Percentiles rank a stretch among this genome's conserved stretches.
Conservation (phyloP, 2,797 vertebrate species). For the Mormyrops attenuatus region DNA sequence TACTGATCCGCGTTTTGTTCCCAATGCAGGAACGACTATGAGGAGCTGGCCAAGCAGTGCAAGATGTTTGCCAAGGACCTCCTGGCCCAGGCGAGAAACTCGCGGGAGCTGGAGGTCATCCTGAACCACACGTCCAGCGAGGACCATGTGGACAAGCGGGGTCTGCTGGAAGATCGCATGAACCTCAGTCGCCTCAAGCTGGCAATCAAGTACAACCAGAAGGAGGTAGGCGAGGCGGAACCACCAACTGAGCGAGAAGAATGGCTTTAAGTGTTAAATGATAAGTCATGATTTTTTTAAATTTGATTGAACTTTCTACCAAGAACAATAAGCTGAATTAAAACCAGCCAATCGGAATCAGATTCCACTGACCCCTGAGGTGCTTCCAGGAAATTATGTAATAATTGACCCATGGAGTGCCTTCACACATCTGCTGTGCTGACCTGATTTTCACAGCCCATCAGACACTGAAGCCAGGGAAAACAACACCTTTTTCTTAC, state of each 20-base stretch:
- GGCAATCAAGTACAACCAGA: conserved; percentile 98
- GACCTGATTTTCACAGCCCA: neutral
- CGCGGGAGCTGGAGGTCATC: conserved; percentile 93
- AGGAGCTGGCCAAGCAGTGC: conserved; percentile 92
- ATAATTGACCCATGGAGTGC: neutral
- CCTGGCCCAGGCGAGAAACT: conserved; percentile 96
- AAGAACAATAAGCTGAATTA: neutral
- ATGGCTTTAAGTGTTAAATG: neutral
- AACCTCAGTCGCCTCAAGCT: conserved; percentile 95
- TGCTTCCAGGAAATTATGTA: neutral
- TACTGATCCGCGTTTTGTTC: neutral
- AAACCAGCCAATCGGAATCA: neutral
- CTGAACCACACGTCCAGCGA: conserved; percentile 92
- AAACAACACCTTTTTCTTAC: neutral
- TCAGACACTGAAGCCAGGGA: neutral
- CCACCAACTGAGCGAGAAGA: neutral
- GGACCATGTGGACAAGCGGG: conserved; percentile 86
- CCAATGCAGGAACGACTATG: conserved; percentile 84
- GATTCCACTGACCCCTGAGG: neutral
- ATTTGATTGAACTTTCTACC: neutral
- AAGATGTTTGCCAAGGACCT: conserved; percentile 99
- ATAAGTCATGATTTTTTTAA: neutral
- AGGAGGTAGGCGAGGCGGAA: conserved; percentile 71
- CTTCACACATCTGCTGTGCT: neutral
- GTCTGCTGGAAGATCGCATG: conserved; percentile 93